A percentile compares a stretch with the other conserved stretches of the same genome.
Evolutionary conservation across 2,888 invertebrate species (phyloP).

Genomic region (Pseudococcus viburni): DNA sequence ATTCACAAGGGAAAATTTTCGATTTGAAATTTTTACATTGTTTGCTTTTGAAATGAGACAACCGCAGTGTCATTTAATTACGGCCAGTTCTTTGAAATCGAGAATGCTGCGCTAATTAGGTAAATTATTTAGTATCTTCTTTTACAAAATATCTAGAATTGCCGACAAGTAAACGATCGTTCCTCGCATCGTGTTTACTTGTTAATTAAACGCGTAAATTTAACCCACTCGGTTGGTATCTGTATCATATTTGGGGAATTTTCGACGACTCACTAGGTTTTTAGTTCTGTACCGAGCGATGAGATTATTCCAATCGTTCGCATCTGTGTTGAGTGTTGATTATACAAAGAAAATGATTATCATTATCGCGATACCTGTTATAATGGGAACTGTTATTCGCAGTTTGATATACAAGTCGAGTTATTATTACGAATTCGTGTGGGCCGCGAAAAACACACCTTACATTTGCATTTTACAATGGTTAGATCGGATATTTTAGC

Average conservation of each 20-base stretch:
- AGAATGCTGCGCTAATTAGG: not conserved
- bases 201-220: slow-evolving; percentile 33
- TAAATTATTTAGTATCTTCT: slow-evolving; percentile 27
- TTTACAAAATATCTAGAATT: not conserved
- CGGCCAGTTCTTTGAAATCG: not conserved
- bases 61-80: not conserved
- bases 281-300: not conserved
- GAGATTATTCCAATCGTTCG: not conserved
- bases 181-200: not conserved
- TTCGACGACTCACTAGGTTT: not conserved
- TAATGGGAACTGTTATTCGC: not conserved
- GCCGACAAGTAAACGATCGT: slow-evolving; percentile 8
- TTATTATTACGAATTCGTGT: not conserved
- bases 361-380: not conserved
- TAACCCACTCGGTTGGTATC: not conserved
- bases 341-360: slow-evolving; percentile 1
- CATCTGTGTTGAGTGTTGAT: slow-evolving; percentile 2
- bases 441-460: slow-evolving; percentile 18
- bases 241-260: not conserved
- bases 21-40: not conserved
- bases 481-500: not conserved
- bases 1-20: too few species aligned
- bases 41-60: not conserved
- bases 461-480: not conserved
- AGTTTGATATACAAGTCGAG: not conserved